Base-by-base conservation (phyloP, 2,797 vertebrate species). In the Moxostoma hubbsi region DNA sequence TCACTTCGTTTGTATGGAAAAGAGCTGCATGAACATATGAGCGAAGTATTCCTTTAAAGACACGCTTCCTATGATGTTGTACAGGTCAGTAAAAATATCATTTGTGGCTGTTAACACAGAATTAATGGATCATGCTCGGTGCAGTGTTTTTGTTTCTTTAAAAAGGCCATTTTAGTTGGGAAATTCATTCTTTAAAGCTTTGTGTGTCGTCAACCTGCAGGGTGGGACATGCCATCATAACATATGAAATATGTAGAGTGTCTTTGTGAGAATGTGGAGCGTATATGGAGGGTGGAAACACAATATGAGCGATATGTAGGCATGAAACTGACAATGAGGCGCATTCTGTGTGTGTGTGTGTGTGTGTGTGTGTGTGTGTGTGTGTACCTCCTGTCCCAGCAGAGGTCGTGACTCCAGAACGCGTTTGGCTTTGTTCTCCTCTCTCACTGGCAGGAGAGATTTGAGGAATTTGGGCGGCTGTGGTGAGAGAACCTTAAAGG, bases 401-500 rank as follows among this genome's bases (percentile, higher is more conserved):
- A 98, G 94, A 1, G 98, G 98, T 51, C 95, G 93, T 5, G 95
- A 93, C 93, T 98, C 98, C 77, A 98, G 89, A 0, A 90, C 90
- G 13, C 87, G 93, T 89, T 93, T 97, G 78, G 85, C 93, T 89
- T 97, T 98, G 86, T 95, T 94, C 82, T 98, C 97, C 83, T 99
- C 97, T 89, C 94, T 97, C 73, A 98, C 96, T 16, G 98, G 96
- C 94, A 98, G 94, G 84, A 99, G 93, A 53, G 96, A 95, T 86
- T 97, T 98, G 89, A 99, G 97, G 92, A 98, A 98, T 90, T 99
- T 98, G 8, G 96, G 96, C 5, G 96, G 94, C 83, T 98, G 97
- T 84, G 97, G 96, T 80, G 97, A 96, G 86, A 98, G 96, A 58
- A 92, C 95, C 93, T 99, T 99, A 85, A 98, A 98, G 53, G 97